Evolutionary conservation across 1,140 invertebrate species (phyloP).

Genomic region (Sesamia nonagrioides): DNA sequence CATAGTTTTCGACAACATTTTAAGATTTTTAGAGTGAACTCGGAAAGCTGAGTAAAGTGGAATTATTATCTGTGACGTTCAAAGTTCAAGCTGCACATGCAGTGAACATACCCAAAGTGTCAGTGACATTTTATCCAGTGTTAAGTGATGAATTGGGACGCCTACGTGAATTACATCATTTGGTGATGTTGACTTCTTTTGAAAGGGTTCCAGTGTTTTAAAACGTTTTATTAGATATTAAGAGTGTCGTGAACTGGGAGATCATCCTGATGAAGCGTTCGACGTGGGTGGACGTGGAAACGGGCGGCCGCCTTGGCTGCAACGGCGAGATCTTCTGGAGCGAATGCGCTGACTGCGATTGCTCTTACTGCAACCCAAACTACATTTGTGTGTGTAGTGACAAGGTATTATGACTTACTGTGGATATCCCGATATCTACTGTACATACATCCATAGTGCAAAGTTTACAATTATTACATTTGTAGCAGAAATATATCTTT

Average conservation of each 20-base stretch:
- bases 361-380: constrained; percentile 86
- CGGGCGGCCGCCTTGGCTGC: constrained; percentile 86
- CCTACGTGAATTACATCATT: constrained; percentile 43
- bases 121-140: constrained; percentile 54
- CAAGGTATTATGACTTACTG: constrained; percentile 74
- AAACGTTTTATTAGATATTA: constrained; percentile 55
- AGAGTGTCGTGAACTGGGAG: constrained; percentile 58
- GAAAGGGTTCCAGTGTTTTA: constrained; percentile 53
- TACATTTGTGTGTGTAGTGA: constrained; percentile 88
- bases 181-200: constrained; percentile 65
- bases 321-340: constrained; percentile 88
- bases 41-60: constrained; percentile 1
- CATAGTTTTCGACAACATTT: constrained; percentile 43
- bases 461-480: not conserved
- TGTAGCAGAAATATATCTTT: not conserved
- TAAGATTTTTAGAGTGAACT: constrained; percentile 21
- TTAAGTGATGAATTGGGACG: constrained; percentile 54
- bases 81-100: not conserved
- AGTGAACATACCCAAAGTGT: constrained; percentile 39
- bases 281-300: constrained; percentile 87
- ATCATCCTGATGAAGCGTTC: constrained; percentile 85
- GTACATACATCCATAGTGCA: not conserved
- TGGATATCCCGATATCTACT: not conserved
- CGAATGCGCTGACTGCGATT: constrained; percentile 86
- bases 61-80: not conserved